Base-by-base conservation (phyloP, 2,113 vertebrate genomes). In the Esox niger region DNA sequence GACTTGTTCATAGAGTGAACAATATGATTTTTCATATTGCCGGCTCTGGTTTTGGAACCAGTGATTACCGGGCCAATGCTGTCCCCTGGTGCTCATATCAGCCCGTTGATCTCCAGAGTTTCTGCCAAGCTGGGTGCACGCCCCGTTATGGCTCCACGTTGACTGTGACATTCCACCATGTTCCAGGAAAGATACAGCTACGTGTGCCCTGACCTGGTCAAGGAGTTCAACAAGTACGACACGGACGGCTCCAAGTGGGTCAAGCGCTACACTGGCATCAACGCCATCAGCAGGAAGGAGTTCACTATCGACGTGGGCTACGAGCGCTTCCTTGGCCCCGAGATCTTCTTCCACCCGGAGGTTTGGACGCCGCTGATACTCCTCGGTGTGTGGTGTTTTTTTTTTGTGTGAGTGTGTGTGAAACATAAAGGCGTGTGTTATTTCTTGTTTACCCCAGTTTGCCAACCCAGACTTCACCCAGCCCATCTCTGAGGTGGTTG, bases 311-410 rank as follows among this genome's bases (percentile, higher is more conserved):
- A 99, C 52, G 95, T 99, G 62, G 97, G 96, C 70, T 98, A 98
- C 11, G 97, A 99, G 82, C 94, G 97, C 79, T 99, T 99, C 88
- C 89, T 98, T 64, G 97, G 97, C 7, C 97, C 97, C 0, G 97
- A 99, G 89, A 98, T 99, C 81, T 99, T 98, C 88, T 99, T 98
- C 89, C 97, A 99, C 83, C 97, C 97, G 20, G 97, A 99, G 93
- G 96, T 96, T n/a, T n/a, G n/a, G n/a, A n/a, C n/a, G n/a, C 20
- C 21, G 4, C 13, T 57, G 55, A 27, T 15, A 11, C 17, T 54
- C 2, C 6, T n/a, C n/a, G n/a, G 15, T 54, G 4, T 2, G 4
- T 23, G 21, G 2, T 21, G 20, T 54, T 23, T 3, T 13, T 15
- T 2, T 38, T 2, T 38, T 38, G 35, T 38, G 13, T 38, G 9